phyloP scores from a whole-genome alignment of 92 coral and sea anemone genomes.

The Siderastrea radians region DNA sequence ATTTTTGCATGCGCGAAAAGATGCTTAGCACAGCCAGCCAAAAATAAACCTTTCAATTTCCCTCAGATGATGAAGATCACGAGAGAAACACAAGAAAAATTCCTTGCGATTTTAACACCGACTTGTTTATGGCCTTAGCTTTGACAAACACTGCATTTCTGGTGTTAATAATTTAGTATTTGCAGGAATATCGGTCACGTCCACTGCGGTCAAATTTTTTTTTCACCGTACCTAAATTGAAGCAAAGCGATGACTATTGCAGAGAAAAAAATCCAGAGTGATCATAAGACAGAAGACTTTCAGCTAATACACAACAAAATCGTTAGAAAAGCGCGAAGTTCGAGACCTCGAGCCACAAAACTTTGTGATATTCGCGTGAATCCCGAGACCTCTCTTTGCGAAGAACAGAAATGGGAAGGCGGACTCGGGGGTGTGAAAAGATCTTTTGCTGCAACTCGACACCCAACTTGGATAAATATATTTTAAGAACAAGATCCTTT shows the following conservation, averaged over 20 bases:
- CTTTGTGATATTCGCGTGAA: neutral
- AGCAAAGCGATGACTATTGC: neutral
- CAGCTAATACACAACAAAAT: neutral
- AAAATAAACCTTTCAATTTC: neutral
- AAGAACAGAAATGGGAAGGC: neutral
- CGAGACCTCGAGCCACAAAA: neutral
- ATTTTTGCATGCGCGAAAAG: neutral
- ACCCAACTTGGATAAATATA: neutral
- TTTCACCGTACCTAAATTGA: neutral
- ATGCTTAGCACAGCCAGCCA: neutral
- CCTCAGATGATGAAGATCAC: neutral
- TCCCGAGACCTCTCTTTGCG: neutral
- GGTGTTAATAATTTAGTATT: constrained; percentile 54
- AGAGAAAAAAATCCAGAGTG: neutral
- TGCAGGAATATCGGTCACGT: constrained; percentile 42
- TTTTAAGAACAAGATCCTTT: constrained; percentile 3
- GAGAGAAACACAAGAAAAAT: neutral
- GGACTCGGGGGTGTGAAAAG: constrained; percentile 13
- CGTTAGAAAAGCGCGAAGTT: neutral
- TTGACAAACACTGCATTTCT: constrained; percentile 1
- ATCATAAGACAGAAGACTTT: neutral
- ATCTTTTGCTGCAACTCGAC: neutral
- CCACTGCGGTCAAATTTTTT: neutral
- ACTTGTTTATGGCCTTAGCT: neutral
- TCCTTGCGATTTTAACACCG: neutral